Evolutionary conservation across 2,888 invertebrate genomes (phyloP), one percentile per base, ranked within the genome.

Genomic region (Malthinus flaveolus): DNA sequence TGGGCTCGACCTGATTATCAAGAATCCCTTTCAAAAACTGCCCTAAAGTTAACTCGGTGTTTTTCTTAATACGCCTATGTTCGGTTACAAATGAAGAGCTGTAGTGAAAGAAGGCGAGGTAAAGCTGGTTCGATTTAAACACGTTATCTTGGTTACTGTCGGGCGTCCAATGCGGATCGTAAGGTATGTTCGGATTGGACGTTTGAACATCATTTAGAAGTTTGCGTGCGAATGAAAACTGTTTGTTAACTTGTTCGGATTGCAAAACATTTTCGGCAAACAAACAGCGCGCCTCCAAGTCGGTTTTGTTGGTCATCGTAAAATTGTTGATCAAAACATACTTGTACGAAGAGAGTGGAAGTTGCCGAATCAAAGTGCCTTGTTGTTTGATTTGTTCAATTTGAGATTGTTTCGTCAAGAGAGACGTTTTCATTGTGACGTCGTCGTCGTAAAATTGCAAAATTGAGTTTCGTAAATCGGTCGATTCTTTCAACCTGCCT

Each of bases 301-400:
- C 39, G 8, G n/a, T n/a, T 15, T n/a, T 9, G 8, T 13, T 42
- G 13, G 39, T 13, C n/a, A 42, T n/a, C 7, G 39, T 42, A n/a
- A 15, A 42, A 42, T 9, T 13, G 9, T 15, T 42, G n/a, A 42
- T 23, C 12, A 51, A 10, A n/a, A 23, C 9, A 35, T 39, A 35
- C 0, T 42, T 12, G 11, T 46, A 31, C 12, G 32, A 7, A 8
- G 49, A 49, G 7, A 9, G 23, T 66, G 65, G 59, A 50, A 33
- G 51, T 13, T 49, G 45, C 50, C n/a, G 47, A 15, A 81, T 71
- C 6, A 81, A 69, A 49, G 79, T 80, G 3, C 80, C 79, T 49
- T 85, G 83, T 71, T 87, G 87, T 61, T 82, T 83, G 2, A 84
- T 76, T 31, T 82, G 71, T 70, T 83, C 83, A 31, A 83, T 71